Base-by-base conservation (phyloP, 2,888 invertebrate species). In the Hyposoter dolosus region DNA sequence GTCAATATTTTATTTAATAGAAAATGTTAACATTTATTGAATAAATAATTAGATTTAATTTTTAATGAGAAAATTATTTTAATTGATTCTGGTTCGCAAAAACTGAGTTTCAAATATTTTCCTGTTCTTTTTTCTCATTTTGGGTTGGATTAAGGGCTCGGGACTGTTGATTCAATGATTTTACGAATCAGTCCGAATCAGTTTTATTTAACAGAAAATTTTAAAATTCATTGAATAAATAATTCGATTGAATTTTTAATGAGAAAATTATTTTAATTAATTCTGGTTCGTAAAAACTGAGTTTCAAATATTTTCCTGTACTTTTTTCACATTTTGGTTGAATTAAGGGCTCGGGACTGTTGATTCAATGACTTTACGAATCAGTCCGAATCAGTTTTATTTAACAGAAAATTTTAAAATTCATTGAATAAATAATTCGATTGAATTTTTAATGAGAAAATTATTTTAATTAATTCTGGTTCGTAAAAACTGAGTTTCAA, bases 111-210 rank as follows among this genome's bases (percentile, higher is more conserved):
- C 5, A 76, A 63, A 1, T 17, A 19, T 63, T 63, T 63, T 63
- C 15, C 6, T 23, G 19, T 28, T 32, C n/a, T 77, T 53, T 77
- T 66, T 56, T 23, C 19, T 12, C 35, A 35, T 0, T 35, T 6
- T 6, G 7, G 35, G 35, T 2, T 35, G 35, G 35, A 35, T 6
- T 35, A 50, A 53, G 56, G 60, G 28, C 35, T 56, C 79, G 32
- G n/a, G 32, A n/a, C 32, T 9, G 43, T 77, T 17, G 28, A 71
- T 74, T 72, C 43, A 69, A 74, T 47, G 17, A 45, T 56, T 19
- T 23, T 53, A 68, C 74, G 28, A 28, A 28, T 75, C 28, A 74
- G 40, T n/a, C 10, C 35, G 65, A 28, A 28, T 28, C 28, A 28
- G 28, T 56, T 56, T 56, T 23, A 19, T 53, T 50, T 53, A 19